These are phyloP conservation scores for Trichopoda pennipes DNA, from an alignment of 2,888 invertebrate species.

Conservation along the genomic window DNA sequence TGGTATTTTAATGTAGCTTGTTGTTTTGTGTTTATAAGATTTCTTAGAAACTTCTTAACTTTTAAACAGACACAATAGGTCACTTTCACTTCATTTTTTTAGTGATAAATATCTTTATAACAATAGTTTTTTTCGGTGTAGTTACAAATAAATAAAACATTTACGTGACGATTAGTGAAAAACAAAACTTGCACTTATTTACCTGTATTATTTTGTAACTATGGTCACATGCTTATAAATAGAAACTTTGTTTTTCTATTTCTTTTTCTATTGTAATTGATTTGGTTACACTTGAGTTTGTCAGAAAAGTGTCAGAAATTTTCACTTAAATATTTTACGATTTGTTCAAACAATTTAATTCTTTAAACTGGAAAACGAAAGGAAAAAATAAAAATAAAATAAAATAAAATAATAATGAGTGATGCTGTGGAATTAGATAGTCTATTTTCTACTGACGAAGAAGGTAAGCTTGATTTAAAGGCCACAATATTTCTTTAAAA, in stretches of 20 bases:
- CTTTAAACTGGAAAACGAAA: slow-evolving; percentile 26
- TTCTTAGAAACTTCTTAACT: too few relatives aligned
- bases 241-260: slow-evolving; percentile 6
- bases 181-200: too few relatives aligned
- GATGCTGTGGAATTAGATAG: slow-evolving; percentile 40
- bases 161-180: too few relatives aligned
- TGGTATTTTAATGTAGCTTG: too few relatives aligned
- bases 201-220: slow-evolving; percentile 15
- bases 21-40: too few relatives aligned
- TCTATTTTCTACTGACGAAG: slow-evolving; percentile 56
- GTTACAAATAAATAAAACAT: too few relatives aligned
- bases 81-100: too few relatives aligned
- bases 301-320: slow-evolving; percentile 12
- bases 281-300: slow-evolving; percentile 25
- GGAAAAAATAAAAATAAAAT: slow-evolving; percentile 12
- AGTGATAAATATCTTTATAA: too few relatives aligned
- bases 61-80: too few relatives aligned
- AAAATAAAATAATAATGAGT: background rate
- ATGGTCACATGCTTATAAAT: slow-evolving; percentile 45
- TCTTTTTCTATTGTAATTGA: background rate
- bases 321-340: slow-evolving; percentile 14
- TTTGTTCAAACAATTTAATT: background rate
- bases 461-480: slow-evolving; percentile 35
- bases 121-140: too few relatives aligned
- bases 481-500: too few relatives aligned